Base-by-base conservation (phyloP, 2,888 invertebrate genomes). In the Altica lythri region DNA sequence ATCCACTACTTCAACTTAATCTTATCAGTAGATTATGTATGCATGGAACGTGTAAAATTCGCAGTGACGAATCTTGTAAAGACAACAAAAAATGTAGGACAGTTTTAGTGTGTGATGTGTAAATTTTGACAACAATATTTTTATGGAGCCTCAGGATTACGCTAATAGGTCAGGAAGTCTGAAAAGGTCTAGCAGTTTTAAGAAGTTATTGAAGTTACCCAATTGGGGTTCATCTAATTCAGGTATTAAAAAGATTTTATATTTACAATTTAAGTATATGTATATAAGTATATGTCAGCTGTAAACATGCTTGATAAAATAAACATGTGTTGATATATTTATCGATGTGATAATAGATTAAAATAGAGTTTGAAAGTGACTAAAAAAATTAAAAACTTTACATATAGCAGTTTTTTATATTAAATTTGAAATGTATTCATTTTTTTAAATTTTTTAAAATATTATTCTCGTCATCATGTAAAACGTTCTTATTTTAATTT, bases 141-240 rank as follows among this genome's bases (percentile, higher is more conserved):
- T 64, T 66, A 72, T 72, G 72, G 72, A 72, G 68, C 61, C 68
- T 16, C 70, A 69, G 63, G 72, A 72, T 65, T 72, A 72, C 55
- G 69, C 63, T 55, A 64, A 73, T 45, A 69, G 77, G 56, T 75
- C 76, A 50, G 78, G 78, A 46, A 79, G 79, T 63, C 71, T 81
- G 68, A 80, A 79, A 69, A 70, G 81, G 55, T 80, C 79, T 65
- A 80, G 79, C 69, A 80, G 80, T 68, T 80, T 81, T 68, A 81
- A 81, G 73, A 80, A 80, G 69, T 74, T 81, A 44, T 73, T 81
- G 56, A 81, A 80, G 68, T 71, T 80, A 59, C 80, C 79, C 51
- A 76, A 73, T 60, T 78, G 78, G 78, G 78, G 76, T 27, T 73
- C 75, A 25, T 68, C 72, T 60, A 63, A 17, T 29, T 30, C 55